Evolutionary conservation across 2,888 invertebrate species (phyloP).

Genomic region (Physocephala rufipes): DNA sequence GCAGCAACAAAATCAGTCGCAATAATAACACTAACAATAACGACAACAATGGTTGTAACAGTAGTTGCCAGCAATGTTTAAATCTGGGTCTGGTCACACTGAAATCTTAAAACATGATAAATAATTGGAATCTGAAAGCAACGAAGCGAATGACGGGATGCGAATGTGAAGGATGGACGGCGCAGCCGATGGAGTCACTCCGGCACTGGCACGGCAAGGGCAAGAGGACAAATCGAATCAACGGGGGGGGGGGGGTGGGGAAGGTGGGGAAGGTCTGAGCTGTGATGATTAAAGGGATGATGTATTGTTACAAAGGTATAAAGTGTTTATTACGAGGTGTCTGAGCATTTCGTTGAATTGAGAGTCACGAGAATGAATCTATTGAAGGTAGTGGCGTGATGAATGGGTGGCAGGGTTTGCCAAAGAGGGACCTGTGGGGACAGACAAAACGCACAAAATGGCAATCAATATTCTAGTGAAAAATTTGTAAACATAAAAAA

Average conservation of each 20-base stretch:
- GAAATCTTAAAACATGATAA: slow-evolving; percentile 34
- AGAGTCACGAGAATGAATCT: background rate
- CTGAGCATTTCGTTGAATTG: background rate
- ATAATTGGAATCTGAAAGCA: slow-evolving; percentile 28
- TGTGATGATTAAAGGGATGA: background rate
- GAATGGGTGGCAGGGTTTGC: background rate
- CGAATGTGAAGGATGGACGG: too few species aligned
- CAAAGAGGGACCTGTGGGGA: background rate
- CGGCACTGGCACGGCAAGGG: background rate
- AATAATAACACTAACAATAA: background rate
- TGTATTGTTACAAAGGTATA: background rate
- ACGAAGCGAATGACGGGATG: slow-evolving; percentile 3
- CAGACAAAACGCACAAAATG: slow-evolving; percentile 19
- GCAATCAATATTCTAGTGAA: slow-evolving; percentile 27
- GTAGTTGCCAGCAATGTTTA: background rate
- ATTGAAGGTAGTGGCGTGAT: too few species aligned
- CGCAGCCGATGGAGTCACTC: background rate
- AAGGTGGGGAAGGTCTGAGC: background rate
- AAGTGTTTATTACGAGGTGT: slow-evolving; percentile 27
- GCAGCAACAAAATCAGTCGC: slow-evolving; percentile 3
- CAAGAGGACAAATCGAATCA: too few species aligned
- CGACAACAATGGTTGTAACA: too few species aligned
- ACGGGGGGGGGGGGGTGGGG: background rate
- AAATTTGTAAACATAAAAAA: slow-evolving; percentile 26
- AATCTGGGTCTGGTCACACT: background rate